phyloP scores from a whole-genome alignment of 2,888 invertebrate species.

The Furcula furcula region DNA sequence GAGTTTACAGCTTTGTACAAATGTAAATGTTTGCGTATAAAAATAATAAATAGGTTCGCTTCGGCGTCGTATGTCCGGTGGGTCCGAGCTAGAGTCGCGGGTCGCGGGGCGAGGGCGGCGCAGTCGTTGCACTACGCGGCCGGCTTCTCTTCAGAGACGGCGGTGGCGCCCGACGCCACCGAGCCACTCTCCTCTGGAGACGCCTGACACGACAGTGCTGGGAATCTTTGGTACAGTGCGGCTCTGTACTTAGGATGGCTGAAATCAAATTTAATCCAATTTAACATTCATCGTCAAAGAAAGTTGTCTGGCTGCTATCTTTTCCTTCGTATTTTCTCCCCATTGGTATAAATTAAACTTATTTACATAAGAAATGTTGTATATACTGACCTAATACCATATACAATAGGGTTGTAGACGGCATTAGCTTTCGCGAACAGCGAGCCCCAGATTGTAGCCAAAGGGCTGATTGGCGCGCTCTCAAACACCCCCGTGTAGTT shows the following conservation, averaged over 20 bases:
- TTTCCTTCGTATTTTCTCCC: too few relatives aligned
- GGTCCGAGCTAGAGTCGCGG: constrained; percentile 25
- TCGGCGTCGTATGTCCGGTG: constrained; percentile 60
- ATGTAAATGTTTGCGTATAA: constrained; percentile 70
- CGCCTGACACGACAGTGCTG: constrained; percentile 86
- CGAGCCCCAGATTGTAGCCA: constrained; percentile 94
- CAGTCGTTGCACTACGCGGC: constrained; percentile 83
- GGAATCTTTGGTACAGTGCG: constrained; percentile 89
- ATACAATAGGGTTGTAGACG: constrained; percentile 95
- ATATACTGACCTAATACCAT: constrained; percentile 90
- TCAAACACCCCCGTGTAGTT: constrained; percentile 91
- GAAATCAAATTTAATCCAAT: constrained; percentile 25
- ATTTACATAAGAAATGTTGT: too few relatives aligned
- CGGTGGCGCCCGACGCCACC: constrained; percentile 85
- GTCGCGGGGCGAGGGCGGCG: constrained; percentile 6
- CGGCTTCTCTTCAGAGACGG: constrained; percentile 85
- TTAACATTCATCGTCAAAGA: too few relatives aligned
- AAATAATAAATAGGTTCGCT: constrained; percentile 74
- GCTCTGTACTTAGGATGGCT: constrained; percentile 91
- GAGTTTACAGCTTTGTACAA: constrained; percentile 74
- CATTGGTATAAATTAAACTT: too few relatives aligned
- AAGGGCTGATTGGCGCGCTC: constrained; percentile 86
- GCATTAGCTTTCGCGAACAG: constrained; percentile 96
- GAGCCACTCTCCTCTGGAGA: constrained; percentile 84
- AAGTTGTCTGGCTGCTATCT: too few relatives aligned